Evolutionary conservation across 1,140 invertebrate genomes (phyloP).

Genomic region (Listronotus oregonensis): DNA sequence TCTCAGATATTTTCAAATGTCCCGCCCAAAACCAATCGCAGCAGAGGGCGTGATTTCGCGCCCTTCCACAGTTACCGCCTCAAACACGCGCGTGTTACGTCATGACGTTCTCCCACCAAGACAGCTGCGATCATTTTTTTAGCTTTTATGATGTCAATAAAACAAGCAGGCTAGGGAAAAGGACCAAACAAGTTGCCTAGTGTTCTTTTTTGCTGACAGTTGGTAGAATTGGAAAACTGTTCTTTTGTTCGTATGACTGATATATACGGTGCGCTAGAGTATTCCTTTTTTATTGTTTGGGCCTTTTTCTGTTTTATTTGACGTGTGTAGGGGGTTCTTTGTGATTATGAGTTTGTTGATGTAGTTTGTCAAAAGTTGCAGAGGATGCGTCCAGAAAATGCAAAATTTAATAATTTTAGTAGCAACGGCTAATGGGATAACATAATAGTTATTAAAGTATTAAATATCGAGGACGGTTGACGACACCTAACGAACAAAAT

Average conservation of each 20-base stretch:
- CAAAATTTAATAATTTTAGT: no score
- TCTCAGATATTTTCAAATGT: background rate
- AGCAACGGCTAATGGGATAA: no score
- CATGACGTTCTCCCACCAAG: slow-evolving; percentile 28
- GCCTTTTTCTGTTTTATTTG: background rate
- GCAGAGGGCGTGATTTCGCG: background rate
- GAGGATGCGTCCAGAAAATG: no score
- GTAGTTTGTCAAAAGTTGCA: no score
- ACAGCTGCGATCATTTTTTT: slow-evolving; percentile 46
- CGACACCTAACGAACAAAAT: no score
- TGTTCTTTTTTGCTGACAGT: slow-evolving; percentile 34
- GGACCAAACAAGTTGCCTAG: slow-evolving; percentile 20
- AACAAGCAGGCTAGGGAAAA: slow-evolving; percentile 33
- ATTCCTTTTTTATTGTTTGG: slow-evolving; percentile 7
- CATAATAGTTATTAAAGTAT: no score
- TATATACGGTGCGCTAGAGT: slow-evolving; percentile 7
- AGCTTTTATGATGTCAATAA: slow-evolving; percentile 44
- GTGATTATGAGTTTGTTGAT: background rate
- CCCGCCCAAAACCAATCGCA: slow-evolving; percentile 15
- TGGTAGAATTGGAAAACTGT: slow-evolving; percentile 25
- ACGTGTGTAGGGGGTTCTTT: slow-evolving; percentile 5
- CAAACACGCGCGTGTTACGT: slow-evolving; percentile 34
- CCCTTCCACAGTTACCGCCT: slow-evolving; percentile 10
- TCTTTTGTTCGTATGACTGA: slow-evolving; percentile 29
- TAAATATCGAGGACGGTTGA: no score